Evolutionary conservation across 2,797 vertebrate species (phyloP).

Genomic region (Centropyge bicolor): DNA sequence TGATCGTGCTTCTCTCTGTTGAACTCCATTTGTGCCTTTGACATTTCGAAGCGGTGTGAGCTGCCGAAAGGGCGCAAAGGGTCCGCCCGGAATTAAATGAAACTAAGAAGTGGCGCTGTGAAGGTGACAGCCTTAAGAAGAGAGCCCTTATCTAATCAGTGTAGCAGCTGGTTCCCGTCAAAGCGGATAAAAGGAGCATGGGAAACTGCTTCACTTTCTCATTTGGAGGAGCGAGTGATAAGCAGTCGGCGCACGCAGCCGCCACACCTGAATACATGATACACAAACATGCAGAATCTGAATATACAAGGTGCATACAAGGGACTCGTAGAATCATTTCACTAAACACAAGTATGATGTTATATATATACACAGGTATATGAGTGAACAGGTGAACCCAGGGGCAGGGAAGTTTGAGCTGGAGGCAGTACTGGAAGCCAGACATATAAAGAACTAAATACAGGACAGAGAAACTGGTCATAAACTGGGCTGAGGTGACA

Average conservation of each 20-base stretch:
- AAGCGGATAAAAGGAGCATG: slow-evolving; percentile 32
- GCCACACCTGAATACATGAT: slow-evolving; percentile 44
- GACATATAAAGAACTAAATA: no score
- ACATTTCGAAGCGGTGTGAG: slow-evolving; percentile 19
- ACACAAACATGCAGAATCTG: slow-evolving; percentile 30
- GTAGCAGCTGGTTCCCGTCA: slow-evolving; percentile 54
- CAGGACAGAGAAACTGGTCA: no score
- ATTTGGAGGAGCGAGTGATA: slow-evolving; percentile 45
- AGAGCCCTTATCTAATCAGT: slow-evolving; percentile 59
- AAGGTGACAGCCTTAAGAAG: slow-evolving; percentile 52
- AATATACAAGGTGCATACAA: no score
- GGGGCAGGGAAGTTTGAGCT: no score
- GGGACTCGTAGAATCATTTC: no score
- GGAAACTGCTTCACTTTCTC: slow-evolving; percentile 42
- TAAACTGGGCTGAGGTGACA: no score
- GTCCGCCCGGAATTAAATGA: slow-evolving; percentile 23
- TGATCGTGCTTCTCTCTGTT: slow-evolving; percentile 15
- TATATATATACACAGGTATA: no score
- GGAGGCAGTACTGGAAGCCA: no score
- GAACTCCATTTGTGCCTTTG: slow-evolving; percentile 17
- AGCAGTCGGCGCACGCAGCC: slow-evolving; percentile 15
- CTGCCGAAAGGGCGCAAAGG: not conserved
- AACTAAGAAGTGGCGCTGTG: not conserved
- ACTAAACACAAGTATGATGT: no score
- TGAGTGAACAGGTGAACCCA: no score